Evolutionary conservation across 1,140 invertebrate species (phyloP), one percentile per base, ranked within the genome.

Genomic region (Drosophila arizonae): DNA sequence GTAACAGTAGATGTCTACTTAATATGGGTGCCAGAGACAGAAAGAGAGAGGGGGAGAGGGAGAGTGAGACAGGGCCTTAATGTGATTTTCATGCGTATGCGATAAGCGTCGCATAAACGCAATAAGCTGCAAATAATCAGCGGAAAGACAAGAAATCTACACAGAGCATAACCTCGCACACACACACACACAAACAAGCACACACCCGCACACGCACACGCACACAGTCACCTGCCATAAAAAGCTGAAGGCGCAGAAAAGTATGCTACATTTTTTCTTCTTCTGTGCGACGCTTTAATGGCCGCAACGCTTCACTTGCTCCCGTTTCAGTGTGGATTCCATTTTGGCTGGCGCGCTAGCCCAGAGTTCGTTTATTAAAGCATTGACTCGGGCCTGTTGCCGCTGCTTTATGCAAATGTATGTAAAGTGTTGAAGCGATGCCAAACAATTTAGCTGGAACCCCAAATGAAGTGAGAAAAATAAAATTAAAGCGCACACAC

Each of bases 61-160:
- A 13, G 36, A 46, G 6, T 17, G 9, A 17, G 17, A 46, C 43
- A 5, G 15, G n/a, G 70, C 76, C 68, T 68, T 86, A 86, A 82
- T 74, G 82, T 84, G 76, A 87, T 87, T 87, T 82, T 79, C 72
- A 73, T 77, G 82, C 72, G 82, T 87, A 77, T 77, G 82, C 72
- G 82, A 86, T 87, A 87, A 86, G 72, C 82, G 61, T 77, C 71
- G 79, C 81, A 86, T 86, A 81, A 86, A 68, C 67, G 81, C 81
- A 78, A 76, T 85, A 86, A 86, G 79, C 82, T 71, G 77, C 76
- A 86, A 82, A 82, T 86, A 86, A 86, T 87, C 79, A 82, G 82
- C 69, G 65, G 58, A 43, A 78, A 76, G 80, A 84, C 80, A 82
- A 80, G 67, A 77, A 79, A 71, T 71, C 67, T 58, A 71, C 67